Conservation (phyloP, 1,140 invertebrate species). For the Drosophila sulfurigaster region DNA sequence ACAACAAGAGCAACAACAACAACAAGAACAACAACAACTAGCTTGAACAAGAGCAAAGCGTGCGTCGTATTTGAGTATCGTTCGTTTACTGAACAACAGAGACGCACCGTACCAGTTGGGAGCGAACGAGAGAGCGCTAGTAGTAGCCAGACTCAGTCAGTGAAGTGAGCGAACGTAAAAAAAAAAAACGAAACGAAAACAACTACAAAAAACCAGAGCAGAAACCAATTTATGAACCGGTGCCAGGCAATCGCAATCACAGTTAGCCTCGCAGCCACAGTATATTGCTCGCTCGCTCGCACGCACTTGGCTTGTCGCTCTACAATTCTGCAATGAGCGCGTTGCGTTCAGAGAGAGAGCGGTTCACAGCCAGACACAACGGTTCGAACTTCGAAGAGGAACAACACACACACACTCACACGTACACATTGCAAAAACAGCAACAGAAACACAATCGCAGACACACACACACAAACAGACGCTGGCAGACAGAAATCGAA, state of each 20-base stretch:
- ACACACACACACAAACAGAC: background rate
- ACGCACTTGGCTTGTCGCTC: constrained; percentile 2
- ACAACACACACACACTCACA: constrained; percentile 9
- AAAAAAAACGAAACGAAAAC: background rate
- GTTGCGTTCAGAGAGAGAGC: constrained; percentile 28
- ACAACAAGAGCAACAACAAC: background rate
- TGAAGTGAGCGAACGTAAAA: background rate
- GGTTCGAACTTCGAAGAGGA: constrained; percentile 54
- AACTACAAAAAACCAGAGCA: constrained; percentile 40
- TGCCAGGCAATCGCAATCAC: constrained; percentile 42
- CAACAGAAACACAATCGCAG: constrained; percentile 5
- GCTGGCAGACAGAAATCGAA: constrained; percentile 6
- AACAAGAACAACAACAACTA: constrained; percentile 15
- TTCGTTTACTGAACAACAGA: constrained; percentile 48
- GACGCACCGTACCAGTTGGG: constrained; percentile 21
- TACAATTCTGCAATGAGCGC: constrained; percentile 37
- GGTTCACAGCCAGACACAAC: constrained; percentile 47
- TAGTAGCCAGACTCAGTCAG: background rate
- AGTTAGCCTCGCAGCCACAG: constrained; percentile 9
- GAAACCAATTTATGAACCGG: constrained; percentile 61
- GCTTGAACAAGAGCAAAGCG: constrained; percentile 29
- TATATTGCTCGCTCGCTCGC: constrained; percentile 32
- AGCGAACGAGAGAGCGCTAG: constrained; percentile 3
- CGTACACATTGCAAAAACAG: background rate
- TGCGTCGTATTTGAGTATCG: constrained; percentile 51